These are phyloP conservation scores for Zosterops japonicus DNA, from an alignment of 2,113 vertebrate genomes.

Conservation along the genomic window DNA sequence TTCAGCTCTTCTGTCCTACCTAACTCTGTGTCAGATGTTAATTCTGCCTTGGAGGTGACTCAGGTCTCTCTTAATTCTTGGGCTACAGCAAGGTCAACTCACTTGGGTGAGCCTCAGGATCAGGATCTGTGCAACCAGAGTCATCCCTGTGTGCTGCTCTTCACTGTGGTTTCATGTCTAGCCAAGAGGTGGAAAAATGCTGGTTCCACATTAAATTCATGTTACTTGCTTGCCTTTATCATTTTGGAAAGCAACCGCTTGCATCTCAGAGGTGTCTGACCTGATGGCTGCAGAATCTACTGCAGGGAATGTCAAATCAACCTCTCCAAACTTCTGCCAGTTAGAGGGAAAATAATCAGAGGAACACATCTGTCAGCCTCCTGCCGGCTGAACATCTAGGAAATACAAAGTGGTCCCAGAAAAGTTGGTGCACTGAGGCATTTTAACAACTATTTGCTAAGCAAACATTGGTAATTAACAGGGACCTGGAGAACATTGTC, in stretches of 20 bases:
- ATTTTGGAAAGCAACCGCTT: neutral
- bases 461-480: slow-evolving; percentile 14
- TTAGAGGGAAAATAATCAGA: neutral
- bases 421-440: neutral
- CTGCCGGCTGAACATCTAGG: neutral
- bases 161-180: neutral
- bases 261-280: neutral
- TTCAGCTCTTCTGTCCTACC: neutral
- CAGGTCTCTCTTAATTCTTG: neutral
- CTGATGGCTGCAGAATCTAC: neutral
- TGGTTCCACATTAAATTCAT: neutral
- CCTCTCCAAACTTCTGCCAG: neutral
- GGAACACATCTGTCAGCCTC: neutral
- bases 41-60: neutral
- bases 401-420: neutral
- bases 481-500: neutral
- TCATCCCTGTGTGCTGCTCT: neutral
- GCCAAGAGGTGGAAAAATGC: neutral
- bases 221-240: neutral
- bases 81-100: neutral
- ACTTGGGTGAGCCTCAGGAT: neutral
- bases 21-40: neutral
- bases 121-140: neutral
- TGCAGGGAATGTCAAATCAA: neutral
- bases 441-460: slow-evolving; percentile 30